Evolutionary conservation across 1,140 invertebrate species (phyloP), one percentile per base, ranked within the genome.

Genomic region (Hycleus cichorii): DNA sequence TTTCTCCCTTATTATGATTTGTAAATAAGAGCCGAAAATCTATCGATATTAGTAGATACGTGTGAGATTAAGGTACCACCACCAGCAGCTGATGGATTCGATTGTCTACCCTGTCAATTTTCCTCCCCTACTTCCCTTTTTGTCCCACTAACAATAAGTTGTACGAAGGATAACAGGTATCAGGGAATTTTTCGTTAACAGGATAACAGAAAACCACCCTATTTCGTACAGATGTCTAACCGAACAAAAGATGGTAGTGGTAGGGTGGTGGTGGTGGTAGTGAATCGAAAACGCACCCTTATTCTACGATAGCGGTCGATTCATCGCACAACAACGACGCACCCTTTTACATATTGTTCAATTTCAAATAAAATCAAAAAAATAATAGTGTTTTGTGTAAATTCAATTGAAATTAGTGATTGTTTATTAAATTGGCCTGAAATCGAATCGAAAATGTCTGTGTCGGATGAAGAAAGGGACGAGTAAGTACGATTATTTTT

Each of bases 401-500:
- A 7, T 42, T 42, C 3, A 6, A 42, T 7, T 1, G 11, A 11
- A 53, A 9, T 11, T 6, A 46, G 7, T 26, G 38, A 26, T 3
- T 26, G 10, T 39, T 8, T 32, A 47, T 12, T 56, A n/a, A 48
- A 45, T 32, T 32, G 4, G 1, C 32, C 7, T 5, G 32, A 32
- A 7, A 32, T 5, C 4, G 4, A 27, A 25, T 49, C 45, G 12
- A 54, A 32, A 10, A 72, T 75, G 65, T 77, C 76, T 47, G 62
- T 76, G 6, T 76, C 75, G n/a, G 77, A 79, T 58, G 77, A 79
- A 67, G 77, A 78, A 66, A 60, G 73, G 53, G 77, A 79, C 64
- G 77, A 79, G 77, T 79, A 72, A 78, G 77, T 78, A 45, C 5
- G 63, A 18, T 39, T 48, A 25, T 9, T 38, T 45, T 39, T 42